Evolutionary conservation across 2,113 vertebrate species (phyloP).

Genomic region (Ciconia boyciana): DNA sequence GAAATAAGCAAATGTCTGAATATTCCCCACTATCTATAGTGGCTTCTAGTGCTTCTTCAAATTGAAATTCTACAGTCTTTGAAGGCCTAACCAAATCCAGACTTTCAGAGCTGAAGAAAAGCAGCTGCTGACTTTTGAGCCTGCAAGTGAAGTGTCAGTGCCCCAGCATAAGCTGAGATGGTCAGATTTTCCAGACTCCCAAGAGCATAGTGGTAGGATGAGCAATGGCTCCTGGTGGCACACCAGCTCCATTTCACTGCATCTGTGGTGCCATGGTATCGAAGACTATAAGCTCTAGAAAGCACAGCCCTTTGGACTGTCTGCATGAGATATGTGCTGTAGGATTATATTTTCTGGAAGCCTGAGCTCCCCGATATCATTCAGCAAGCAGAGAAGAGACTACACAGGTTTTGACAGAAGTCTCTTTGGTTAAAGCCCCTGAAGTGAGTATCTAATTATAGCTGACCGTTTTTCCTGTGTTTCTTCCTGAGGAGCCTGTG

Average conservation of each 20-base stretch:
- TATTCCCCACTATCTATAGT: neutral
- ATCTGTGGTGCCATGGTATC: neutral
- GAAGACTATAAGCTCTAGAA: neutral
- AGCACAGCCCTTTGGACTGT: neutral
- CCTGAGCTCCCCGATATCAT: neutral
- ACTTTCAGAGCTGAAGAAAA: neutral
- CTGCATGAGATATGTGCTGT: neutral
- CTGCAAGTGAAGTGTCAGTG: neutral
- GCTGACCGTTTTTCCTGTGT: neutral
- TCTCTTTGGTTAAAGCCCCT: neutral
- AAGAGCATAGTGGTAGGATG: neutral
- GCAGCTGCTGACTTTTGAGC: neutral
- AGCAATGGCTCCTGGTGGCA: neutral
- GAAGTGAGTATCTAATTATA: neutral
- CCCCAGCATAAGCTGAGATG: neutral
- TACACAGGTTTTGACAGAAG: neutral
- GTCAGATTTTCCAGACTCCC: neutral
- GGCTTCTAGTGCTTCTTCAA: neutral
- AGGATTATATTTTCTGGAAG: neutral
- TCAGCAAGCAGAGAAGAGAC: neutral
- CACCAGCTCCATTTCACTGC: neutral
- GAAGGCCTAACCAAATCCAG: neutral
- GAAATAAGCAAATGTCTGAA: neutral
- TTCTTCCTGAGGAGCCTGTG: neutral
- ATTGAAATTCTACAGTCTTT: neutral